Evolutionary conservation across 2,888 invertebrate genomes (phyloP).

Genomic region (Auanema sp.): DNA sequence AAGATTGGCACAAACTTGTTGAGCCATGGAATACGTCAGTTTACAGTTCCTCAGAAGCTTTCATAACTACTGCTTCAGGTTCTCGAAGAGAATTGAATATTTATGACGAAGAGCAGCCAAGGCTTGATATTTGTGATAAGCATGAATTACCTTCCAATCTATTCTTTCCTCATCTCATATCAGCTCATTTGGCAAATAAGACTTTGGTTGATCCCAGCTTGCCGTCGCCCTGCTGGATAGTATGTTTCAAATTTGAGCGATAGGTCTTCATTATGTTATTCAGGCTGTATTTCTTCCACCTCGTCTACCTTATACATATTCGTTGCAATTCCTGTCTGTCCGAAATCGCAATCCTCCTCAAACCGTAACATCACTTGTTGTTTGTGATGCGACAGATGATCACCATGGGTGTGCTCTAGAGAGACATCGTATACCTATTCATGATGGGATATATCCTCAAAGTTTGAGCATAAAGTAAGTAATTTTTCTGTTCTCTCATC

Average conservation of each 20-base stretch:
- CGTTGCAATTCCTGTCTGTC: constrained; percentile 61
- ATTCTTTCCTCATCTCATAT: constrained; percentile 60
- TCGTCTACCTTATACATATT: constrained; percentile 60
- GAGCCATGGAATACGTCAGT: constrained; percentile 29
- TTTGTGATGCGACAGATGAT: constrained; percentile 36
- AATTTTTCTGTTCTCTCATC: no score
- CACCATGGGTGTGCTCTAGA: constrained; percentile 25
- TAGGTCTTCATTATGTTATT: not conserved
- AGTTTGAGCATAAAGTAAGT: constrained; percentile 46
- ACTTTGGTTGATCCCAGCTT: constrained; percentile 50
- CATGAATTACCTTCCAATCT: constrained; percentile 39
- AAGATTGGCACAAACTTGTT: constrained; percentile 31
- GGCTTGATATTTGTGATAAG: constrained; percentile 54
- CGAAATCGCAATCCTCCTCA: constrained; percentile 39
- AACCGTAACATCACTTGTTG: constrained; percentile 23
- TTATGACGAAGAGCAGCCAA: constrained; percentile 52
- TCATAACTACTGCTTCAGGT: constrained; percentile 17
- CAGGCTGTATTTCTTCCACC: constrained; percentile 56
- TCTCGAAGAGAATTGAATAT: constrained; percentile 29
- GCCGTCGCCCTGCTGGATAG: constrained; percentile 57
- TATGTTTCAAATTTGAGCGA: constrained; percentile 12
- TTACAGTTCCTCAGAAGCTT: not conserved
- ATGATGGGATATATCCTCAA: constrained; percentile 56
- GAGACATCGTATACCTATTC: constrained; percentile 49
- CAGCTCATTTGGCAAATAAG: constrained; percentile 51